phyloP scores from a whole-genome alignment of 1,140 invertebrate species.

The Maconellicoccus hirsutus region DNA sequence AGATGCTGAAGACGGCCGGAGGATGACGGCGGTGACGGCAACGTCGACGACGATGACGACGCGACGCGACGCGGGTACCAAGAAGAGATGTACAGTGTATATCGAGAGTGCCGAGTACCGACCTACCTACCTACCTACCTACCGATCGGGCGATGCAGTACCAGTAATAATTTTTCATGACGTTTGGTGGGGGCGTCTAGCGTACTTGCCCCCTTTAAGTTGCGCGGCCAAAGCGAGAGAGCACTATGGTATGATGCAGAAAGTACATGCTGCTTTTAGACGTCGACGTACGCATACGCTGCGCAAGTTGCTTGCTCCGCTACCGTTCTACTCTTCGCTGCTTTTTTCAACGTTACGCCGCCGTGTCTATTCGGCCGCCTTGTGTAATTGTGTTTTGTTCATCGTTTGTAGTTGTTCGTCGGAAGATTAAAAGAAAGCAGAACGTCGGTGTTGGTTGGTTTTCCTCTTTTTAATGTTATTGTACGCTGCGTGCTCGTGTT shows the following conservation, averaged over 20 bases:
- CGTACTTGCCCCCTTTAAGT: neutral
- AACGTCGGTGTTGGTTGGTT: neutral
- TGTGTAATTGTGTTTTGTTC: neutral
- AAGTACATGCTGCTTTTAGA: neutral
- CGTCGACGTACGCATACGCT: conserved; percentile 6
- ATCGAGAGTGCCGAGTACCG: too few species aligned
- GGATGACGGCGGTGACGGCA: too few species aligned
- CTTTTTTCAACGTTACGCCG: too few species aligned
- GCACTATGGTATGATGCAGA: neutral
- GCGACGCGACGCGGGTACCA: too few species aligned
- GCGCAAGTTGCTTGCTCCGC: neutral
- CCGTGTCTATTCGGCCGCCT: too few species aligned
- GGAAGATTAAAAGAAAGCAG: neutral
- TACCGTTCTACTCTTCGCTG: neutral
- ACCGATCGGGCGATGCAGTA: too few species aligned
- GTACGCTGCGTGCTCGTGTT: neutral
- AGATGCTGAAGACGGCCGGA: too few species aligned
- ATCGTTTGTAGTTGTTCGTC: neutral
- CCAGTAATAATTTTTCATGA: too few species aligned
- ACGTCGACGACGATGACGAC: too few species aligned
- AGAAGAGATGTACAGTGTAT: too few species aligned
- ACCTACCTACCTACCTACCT: too few species aligned
- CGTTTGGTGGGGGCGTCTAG: neutral
- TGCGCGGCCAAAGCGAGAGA: neutral
- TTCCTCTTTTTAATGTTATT: conserved; percentile 5